Percentiles rank a stretch among this genome's conserved stretches.
Evolutionary conservation across 37 sponge, comb jelly and placozoan genomes (phyloP).

Genomic region (Aplysina aerophoba): DNA sequence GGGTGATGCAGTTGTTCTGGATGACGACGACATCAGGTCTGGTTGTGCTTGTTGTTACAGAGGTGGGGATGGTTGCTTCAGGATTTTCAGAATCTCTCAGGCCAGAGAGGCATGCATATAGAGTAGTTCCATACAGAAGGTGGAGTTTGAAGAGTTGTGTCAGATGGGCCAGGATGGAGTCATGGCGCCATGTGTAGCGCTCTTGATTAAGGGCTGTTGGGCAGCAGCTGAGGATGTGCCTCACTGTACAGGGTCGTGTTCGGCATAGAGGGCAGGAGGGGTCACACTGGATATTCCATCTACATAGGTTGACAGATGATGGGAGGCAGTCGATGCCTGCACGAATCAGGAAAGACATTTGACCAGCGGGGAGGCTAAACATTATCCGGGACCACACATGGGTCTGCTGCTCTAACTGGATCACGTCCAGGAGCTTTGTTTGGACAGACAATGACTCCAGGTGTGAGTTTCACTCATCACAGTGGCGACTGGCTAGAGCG

Average conservation of each 20-base stretch:
- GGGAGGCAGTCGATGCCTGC: conserved; percentile 21
- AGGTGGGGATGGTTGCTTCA: conserved; percentile 15
- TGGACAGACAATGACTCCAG: background rate
- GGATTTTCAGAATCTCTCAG: background rate
- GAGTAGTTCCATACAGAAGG: background rate
- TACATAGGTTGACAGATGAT: background rate
- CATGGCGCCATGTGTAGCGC: conserved; percentile 42
- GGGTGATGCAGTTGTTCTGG: background rate
- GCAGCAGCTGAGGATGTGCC: conserved; percentile 33
- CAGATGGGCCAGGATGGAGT: conserved; percentile 7
- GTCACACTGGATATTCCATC: conserved; percentile 20
- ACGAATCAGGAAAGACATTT: background rate
- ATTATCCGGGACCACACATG: background rate
- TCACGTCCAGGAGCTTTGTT: background rate
- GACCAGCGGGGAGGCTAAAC: background rate
- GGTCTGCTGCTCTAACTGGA: background rate
- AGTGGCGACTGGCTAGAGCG: background rate
- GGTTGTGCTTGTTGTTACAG: background rate
- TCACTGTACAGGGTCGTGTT: background rate
- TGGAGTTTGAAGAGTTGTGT: background rate
- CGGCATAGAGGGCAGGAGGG: conserved; percentile 20
- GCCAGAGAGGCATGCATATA: background rate
- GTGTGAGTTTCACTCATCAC: background rate
- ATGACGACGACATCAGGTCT: conserved; percentile 34
- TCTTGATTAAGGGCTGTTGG: conserved; percentile 14